Conservation (phyloP, 2,888 invertebrate genomes). For the Leptodirus hochenwartii region DNA sequence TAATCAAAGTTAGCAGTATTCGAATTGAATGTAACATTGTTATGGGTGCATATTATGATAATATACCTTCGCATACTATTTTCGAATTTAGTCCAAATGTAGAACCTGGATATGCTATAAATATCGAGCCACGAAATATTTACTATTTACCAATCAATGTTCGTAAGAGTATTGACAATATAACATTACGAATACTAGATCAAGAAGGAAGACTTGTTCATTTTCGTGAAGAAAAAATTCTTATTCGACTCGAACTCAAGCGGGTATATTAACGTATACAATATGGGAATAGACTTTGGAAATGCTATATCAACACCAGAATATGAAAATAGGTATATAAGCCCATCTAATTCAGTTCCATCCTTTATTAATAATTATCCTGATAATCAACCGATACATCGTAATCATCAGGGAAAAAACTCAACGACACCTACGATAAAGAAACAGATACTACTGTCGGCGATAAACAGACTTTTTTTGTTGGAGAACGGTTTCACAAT, state of each 20-base stretch:
- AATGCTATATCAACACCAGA: no score
- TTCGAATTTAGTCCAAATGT: conserved; percentile 19
- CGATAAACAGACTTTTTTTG: no score
- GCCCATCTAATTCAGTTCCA: no score
- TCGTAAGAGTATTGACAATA: conserved; percentile 14
- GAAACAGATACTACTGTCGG: no score
- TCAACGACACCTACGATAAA: no score
- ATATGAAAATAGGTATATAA: no score
- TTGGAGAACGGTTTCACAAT: no score
- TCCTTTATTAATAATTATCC: no score
- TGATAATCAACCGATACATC: no score
- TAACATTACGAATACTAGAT: conserved; percentile 16
- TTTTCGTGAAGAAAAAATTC: conserved; percentile 7
- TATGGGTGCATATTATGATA: conserved; percentile 15
- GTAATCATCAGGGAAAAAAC: no score
- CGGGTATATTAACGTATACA: no score
- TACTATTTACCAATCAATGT: conserved; percentile 20
- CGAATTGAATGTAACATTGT: conserved; percentile 16
- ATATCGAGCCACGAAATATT: conserved; percentile 18
- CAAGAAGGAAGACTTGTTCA: conserved; percentile 6
- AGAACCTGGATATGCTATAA: conserved; percentile 20
- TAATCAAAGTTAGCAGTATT: conserved; percentile 15
- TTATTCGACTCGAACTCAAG: conserved; percentile 7
- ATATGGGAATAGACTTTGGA: no score
- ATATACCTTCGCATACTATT: conserved; percentile 17